Conservation (phyloP, 2,797 vertebrate genomes). For the Bryconaethiops microstoma region DNA sequence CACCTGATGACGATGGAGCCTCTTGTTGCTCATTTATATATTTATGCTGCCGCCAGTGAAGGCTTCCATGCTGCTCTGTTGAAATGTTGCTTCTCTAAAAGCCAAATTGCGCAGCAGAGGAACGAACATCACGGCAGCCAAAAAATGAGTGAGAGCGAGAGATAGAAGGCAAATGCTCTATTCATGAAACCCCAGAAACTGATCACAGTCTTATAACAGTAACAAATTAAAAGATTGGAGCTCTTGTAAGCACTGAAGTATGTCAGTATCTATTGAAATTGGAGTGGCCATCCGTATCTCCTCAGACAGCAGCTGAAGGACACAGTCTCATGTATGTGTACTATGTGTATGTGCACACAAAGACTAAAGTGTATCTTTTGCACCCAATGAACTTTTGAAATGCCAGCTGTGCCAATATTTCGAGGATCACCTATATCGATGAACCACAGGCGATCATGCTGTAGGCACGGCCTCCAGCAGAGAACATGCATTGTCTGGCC, state of each 20-base stretch:
- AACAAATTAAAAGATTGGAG: not conserved
- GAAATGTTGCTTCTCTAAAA: not conserved
- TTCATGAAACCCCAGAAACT: not conserved
- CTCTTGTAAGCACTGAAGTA: not conserved
- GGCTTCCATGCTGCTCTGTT: not conserved
- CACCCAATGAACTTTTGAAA: not conserved
- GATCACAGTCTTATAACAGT: not conserved
- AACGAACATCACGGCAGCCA: not conserved
- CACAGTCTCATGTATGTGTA: not conserved
- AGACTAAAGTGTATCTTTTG: not conserved
- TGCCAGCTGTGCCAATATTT: conserved; percentile 10
- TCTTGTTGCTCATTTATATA: not conserved
- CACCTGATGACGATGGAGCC: not conserved
- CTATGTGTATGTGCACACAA: not conserved
- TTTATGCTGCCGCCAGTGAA: conserved; percentile 1
- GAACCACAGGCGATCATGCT: not conserved
- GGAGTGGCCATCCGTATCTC: not conserved
- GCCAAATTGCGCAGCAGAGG: conserved; percentile 1
- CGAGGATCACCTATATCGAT: conserved; percentile 11
- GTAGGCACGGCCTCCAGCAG: not conserved
- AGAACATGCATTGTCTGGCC: not conserved
- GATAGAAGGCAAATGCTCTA: not conserved
- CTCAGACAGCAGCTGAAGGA: not conserved
- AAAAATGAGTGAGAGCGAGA: not conserved
- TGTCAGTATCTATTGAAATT: not conserved